phyloP scores from a whole-genome alignment of 2,888 invertebrate genomes.

The Zaprionus bogoriensis region DNA sequence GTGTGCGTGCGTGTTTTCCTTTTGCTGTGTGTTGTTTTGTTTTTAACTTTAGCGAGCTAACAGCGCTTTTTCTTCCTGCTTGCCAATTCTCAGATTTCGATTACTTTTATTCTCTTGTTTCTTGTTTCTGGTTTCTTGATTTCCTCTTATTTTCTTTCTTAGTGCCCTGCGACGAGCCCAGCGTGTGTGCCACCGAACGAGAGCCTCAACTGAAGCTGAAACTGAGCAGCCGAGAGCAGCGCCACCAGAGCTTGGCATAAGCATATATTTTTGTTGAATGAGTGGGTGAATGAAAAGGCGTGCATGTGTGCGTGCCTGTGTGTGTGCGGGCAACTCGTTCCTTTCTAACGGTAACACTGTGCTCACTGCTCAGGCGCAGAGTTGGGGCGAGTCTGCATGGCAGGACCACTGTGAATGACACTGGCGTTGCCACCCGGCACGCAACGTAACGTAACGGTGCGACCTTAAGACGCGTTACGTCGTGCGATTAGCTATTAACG shows the following conservation, averaged over 20 bases:
- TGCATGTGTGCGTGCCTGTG: constrained; percentile 3
- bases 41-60: constrained; percentile 19
- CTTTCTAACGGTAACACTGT: constrained; percentile 36
- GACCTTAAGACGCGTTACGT: constrained; percentile 31
- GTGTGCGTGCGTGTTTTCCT: too few species aligned
- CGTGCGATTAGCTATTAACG: constrained; percentile 32
- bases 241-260: constrained; percentile 26
- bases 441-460: constrained; percentile 19
- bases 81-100: too few species aligned
- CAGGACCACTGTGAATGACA: constrained; percentile 41
- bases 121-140: constrained; percentile 19
- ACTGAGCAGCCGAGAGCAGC: constrained; percentile 36
- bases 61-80: constrained; percentile 16
- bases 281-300: constrained; percentile 60
- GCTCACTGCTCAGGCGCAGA: constrained; percentile 53
- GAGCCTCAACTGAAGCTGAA: constrained; percentile 68
- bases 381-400: constrained; percentile 36
- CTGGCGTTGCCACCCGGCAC: constrained; percentile 36
- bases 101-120: too few species aligned
- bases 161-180: constrained; percentile 67
- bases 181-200: constrained; percentile 73
- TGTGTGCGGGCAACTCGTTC: constrained; percentile 49
- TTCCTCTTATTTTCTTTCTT: constrained; percentile 21
- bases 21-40: too few species aligned
- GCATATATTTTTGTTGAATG: constrained; percentile 73